Evolutionary conservation across 1,140 invertebrate species (phyloP), one percentile per base, ranked within the genome.

Genomic region (Nasonia vitripennis): DNA sequence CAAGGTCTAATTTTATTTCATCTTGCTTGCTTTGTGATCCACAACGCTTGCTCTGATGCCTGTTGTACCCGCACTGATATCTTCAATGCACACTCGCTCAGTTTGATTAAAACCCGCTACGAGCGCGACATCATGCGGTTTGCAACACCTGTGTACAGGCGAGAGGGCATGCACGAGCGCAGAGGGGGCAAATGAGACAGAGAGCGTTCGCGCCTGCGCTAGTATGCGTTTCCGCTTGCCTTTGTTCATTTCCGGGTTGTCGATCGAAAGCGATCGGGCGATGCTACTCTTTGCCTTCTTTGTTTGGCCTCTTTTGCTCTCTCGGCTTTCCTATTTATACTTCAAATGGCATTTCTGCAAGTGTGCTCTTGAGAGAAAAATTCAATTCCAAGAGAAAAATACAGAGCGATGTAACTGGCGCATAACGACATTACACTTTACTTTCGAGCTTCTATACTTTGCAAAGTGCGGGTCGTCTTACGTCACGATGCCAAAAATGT

Each of bases 201-300:
- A 68, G 55, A 68, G 2, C 2, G 14, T 11, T 55, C 67, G 70
- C 81, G 45, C 48, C 5, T 67, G 48, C 48, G 48, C 34, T 48
- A 48, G 23, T 51, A 20, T 67, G 31, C 73, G 51, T 83, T 83
- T 62, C 71, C 71, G 70, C 71, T 75, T 37, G 41, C 34, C 37
- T 78, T 77, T 83, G 31, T 78, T 78, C 73, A 78, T 83, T 83
- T 83, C 81, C 81, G 73, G 73, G 70, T 83, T 78, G 55, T 78
- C 75, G 34, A 84, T 78, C 75, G 37, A n/a, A 70, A 31, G 23
- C 51, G 73, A 41, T 83, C 48, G 81, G 1, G n/a, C 37, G 27
- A 48, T 31, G 79, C 9, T 74, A n/a, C 45, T 55, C 70, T 82
- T 74, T 74, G 11, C 37, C 41, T 71, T 45, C 31, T 71, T 71